Evolutionary conservation across 2,888 invertebrate genomes (phyloP), one percentile per base, ranked within the genome.

Genomic region (Celastrina argiolus): DNA sequence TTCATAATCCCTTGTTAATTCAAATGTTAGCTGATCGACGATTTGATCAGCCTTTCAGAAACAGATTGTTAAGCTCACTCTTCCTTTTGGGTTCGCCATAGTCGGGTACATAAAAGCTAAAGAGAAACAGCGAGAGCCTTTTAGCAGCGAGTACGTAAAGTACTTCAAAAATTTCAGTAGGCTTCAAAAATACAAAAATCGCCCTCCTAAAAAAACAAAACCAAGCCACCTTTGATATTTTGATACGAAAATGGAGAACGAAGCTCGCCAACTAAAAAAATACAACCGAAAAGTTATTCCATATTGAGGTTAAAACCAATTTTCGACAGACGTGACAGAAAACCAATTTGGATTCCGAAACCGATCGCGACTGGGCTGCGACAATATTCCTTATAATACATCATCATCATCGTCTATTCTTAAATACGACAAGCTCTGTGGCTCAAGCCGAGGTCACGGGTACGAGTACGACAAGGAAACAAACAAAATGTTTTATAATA

Each of bases 221-320:
- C 51, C 51, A 12, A 51, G 22, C 51, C 22, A 51, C 51, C 51
- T 51, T 51, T 51, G 51, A 51, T 51, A 26, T 51, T 51, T 51
- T 51, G 51, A 51, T 51, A 51, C 26, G 51, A 26, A 51, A 64
- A 51, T 34, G 4, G 64, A 65, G 41, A 58, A 28, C 65, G 56
- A 26, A 56, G 18, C 56, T 39, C 51, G 26, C 31, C 58, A 39
- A 36, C 22, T 34, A 26, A 56, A 65, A 65, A 65, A 65, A 56
- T 39, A 39, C 34, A 56, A 58, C 56, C 63, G 63, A 73, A 59
- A 74, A 74, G 73, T 74, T 73, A 74, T 75, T 73, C 70, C 72
- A 69, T 71, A 73, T 80, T 85, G 86, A 82, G 87, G 86, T 86
- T 82, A 82, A 84, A 88, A 82, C 81, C 87, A 86, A 87, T 83